Conservation (phyloP, 30 jellyfish, hydroid and myxozoan genomes). For the Aurelia coerulea region DNA sequence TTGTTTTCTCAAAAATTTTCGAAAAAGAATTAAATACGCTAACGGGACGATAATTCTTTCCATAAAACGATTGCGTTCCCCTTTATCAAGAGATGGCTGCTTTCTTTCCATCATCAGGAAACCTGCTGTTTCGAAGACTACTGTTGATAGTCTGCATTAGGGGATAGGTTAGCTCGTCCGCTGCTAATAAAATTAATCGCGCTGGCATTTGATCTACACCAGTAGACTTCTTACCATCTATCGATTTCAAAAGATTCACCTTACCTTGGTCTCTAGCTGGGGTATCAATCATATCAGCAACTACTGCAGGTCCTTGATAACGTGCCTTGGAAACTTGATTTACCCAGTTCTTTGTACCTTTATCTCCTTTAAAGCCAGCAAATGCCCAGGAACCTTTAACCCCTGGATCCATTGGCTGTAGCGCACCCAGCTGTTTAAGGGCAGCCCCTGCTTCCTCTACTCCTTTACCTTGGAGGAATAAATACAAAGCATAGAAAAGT, state of each 20-base stretch:
- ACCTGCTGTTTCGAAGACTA: too few relatives aligned
- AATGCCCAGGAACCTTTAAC: constrained; percentile 87
- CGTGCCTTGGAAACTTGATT: constrained; percentile 79
- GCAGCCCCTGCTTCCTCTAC: constrained; percentile 76
- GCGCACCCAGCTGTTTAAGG: constrained; percentile 82
- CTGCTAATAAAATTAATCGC: too few relatives aligned
- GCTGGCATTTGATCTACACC: too few relatives aligned
- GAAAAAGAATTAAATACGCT: too few relatives aligned
- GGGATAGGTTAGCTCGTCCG: too few relatives aligned
- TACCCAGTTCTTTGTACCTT: constrained; percentile 87
- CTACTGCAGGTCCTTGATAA: constrained; percentile 90
- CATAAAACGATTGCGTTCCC: too few relatives aligned
- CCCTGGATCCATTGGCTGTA: constrained; percentile 81
- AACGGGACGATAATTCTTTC: too few relatives aligned
- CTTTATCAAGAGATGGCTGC: too few relatives aligned
- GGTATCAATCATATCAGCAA: constrained; percentile 90
- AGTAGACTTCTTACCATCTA: too few relatives aligned
- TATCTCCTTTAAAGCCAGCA: constrained; percentile 94
- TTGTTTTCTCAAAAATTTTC: too few relatives aligned
- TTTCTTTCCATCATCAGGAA: too few relatives aligned
- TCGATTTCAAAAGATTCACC: background rate
- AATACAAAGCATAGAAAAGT: background rate
- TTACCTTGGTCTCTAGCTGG: constrained; percentile 97
- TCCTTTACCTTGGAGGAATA: constrained; percentile 60
- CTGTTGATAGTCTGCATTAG: too few relatives aligned